Evolutionary conservation across 2,888 invertebrate genomes (phyloP), one percentile per base, ranked within the genome.

Genomic region (Diloba caeruleocephala): DNA sequence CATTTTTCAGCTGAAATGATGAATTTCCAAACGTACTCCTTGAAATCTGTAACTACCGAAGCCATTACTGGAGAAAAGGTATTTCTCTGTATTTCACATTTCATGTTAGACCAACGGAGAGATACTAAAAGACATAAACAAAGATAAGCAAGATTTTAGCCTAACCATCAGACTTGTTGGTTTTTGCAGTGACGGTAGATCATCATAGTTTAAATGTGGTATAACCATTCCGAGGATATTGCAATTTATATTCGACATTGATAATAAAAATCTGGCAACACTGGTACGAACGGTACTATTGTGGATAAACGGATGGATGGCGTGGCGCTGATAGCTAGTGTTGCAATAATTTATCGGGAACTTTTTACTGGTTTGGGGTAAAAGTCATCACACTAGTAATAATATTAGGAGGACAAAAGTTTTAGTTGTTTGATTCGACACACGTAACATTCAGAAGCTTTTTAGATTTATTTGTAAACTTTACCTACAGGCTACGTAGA

Each of bases 321-420:
- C 61, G 61, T 70, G 64, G 71, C 59, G 71, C 49, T 63, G 74
- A 71, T 66, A 69, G 72, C 56, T 59, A 51, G 65, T 65, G 57
- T 59, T 61, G 73, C 70, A 58, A 52, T 65, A 57, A 71, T 65
- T 72, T 69, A 72, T 65, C 41, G 53, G 17, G 32, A 67, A 71
- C 50, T 67, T 69, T 64, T 63, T 71, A 59, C 63, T 54, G 49
- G 45, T 63, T 49, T 51, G 55, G 59, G 63, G 55, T 51, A 53
- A 51, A 53, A 71, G 42, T 37, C 38, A 36, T 54, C 50, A 48
- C 33, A 55, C 52, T 45, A 39, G 25, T 57, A 59, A 39, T 39
- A 41, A 41, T 49, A 48, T 36, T 41, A 25, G 14, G 19, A 42
- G 21, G 12, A 45, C 21, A 21, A 42, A 61, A 58, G 26, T 39